Evolutionary conservation across 2,888 invertebrate genomes (phyloP).

Genomic region (Phoronis australis): DNA sequence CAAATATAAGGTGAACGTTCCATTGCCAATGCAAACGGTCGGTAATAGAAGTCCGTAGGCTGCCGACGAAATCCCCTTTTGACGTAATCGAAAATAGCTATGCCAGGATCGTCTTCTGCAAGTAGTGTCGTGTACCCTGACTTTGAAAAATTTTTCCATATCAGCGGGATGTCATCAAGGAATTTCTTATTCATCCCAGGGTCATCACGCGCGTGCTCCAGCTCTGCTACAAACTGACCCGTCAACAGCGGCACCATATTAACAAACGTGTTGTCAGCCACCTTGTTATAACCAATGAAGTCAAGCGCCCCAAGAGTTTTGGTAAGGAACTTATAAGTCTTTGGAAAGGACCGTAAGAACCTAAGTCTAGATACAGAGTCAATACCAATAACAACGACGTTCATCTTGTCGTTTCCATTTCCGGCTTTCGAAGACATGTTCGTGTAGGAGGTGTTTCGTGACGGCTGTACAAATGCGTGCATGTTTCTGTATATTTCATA

Average conservation of each 20-base stretch:
- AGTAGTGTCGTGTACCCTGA: constrained; percentile 73
- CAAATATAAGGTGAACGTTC: constrained; percentile 36
- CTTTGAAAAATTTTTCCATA: constrained; percentile 75
- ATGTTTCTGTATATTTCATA: constrained; percentile 40
- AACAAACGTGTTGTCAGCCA: constrained; percentile 85
- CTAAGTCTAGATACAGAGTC: constrained; percentile 81
- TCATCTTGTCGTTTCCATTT: constrained; percentile 55
- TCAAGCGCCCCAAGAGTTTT: constrained; percentile 66
- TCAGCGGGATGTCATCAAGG: constrained; percentile 60
- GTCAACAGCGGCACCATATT: constrained; percentile 77
- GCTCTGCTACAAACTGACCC: constrained; percentile 21
- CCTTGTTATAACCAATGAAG: constrained; percentile 83
- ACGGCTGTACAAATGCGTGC: constrained; percentile 34
- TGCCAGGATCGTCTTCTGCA: constrained; percentile 74
- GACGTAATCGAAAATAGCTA: constrained; percentile 76
- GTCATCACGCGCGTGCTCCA: constrained; percentile 13
- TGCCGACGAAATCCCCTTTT: constrained; percentile 68
- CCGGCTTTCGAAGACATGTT: constrained; percentile 1
- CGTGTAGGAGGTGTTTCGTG: constrained; percentile 8
- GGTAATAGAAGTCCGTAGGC: constrained; percentile 80
- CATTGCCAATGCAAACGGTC: constrained; percentile 66
- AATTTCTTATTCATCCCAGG: constrained; percentile 2
- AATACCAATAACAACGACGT: constrained; percentile 72
- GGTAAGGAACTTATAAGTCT: constrained; percentile 59
- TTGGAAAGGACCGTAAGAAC: constrained; percentile 76